These are phyloP conservation scores for Rhagonycha lutea DNA, from an alignment of 2,888 invertebrate genomes.

Conservation along the genomic window DNA sequence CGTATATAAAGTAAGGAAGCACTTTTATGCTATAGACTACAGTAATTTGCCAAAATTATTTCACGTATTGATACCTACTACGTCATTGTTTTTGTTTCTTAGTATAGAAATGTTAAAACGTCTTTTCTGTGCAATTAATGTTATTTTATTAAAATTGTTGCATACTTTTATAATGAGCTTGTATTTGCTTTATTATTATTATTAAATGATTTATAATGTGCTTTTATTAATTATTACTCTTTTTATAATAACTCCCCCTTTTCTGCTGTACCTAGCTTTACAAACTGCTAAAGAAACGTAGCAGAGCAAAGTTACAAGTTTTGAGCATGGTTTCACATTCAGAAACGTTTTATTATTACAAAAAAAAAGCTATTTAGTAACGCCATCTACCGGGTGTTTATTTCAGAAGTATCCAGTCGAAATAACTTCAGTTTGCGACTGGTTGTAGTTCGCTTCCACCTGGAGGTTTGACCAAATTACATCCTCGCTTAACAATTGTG, in stretches of 20 bases:
- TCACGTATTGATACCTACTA: conserved; percentile 1
- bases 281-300: background rate
- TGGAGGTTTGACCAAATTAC: conserved; percentile 95
- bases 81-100: conserved; percentile 16
- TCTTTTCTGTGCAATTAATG: conserved; percentile 27
- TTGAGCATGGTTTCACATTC: too few species aligned
- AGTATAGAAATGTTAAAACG: conserved; percentile 20
- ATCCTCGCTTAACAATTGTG: conserved; percentile 95
- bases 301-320: too few species aligned
- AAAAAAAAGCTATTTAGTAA: too few species aligned
- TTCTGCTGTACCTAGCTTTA: background rate
- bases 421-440: conserved; percentile 98
- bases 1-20: background rate
- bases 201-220: conserved; percentile 27
- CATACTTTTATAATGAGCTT: conserved; percentile 51
- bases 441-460: conserved; percentile 98
- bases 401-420: too few species aligned
- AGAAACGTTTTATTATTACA: conserved; percentile 55
- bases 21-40: conserved; percentile 11
- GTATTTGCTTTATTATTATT: conserved; percentile 46
- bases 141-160: conserved; percentile 42
- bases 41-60: conserved; percentile 12
- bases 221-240: background rate
- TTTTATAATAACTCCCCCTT: background rate
- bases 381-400: too few species aligned